These are phyloP conservation scores for Microchirus variegatus DNA, from an alignment of 2,797 vertebrate species.

Conservation along the genomic window DNA sequence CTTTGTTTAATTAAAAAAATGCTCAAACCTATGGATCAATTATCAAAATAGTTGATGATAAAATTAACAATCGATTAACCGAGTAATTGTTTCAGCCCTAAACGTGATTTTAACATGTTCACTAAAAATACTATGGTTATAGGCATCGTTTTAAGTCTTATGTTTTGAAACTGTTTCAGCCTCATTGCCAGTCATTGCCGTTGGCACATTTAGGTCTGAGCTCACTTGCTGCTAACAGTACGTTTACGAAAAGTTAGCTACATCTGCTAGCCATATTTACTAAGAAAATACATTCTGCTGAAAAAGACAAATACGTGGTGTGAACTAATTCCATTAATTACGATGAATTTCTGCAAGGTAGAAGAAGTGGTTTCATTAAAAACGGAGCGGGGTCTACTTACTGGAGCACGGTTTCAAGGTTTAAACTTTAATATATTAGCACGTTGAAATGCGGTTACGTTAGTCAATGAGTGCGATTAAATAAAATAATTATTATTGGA, in stretches of 20 bases:
- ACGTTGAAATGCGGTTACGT: too few species aligned
- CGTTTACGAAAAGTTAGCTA: neutral
- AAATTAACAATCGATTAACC: too few species aligned
- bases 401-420: conserved; percentile 40
- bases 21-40: too few species aligned
- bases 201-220: neutral
- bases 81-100: too few species aligned
- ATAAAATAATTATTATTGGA: too few species aligned
- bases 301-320: neutral
- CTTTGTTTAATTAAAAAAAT: too few species aligned
- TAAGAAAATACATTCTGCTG: neutral
- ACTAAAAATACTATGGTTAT: neutral
- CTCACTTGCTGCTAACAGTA: neutral
- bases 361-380: conserved; percentile 16
- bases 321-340: neutral
- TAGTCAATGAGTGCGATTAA: neutral
- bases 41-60: too few species aligned
- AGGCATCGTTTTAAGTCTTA: too few species aligned
- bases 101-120: too few species aligned
- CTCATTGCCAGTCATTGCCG: conserved; percentile 7
- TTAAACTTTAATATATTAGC: conserved; percentile 38
- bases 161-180: neutral
- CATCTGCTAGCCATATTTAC: neutral
- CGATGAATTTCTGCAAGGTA: neutral
- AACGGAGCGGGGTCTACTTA: conserved; percentile 51